Base-by-base conservation (phyloP, 64 coral and sea anemone species). In the Catalaphyllia jardinei region DNA sequence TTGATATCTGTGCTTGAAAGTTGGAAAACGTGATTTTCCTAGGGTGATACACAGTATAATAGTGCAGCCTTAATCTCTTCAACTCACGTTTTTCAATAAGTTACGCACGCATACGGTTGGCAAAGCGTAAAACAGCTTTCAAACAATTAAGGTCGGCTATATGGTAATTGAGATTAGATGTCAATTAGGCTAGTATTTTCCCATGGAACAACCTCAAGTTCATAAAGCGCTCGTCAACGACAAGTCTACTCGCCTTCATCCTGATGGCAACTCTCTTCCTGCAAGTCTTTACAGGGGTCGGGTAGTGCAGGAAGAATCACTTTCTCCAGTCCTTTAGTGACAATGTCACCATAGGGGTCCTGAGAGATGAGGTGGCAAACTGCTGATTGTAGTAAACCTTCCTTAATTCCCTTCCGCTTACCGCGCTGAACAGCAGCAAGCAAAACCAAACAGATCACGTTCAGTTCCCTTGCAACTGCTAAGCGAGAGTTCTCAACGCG, bases 361-460 rank as follows among this genome's bases (percentile, higher is more conserved):
- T 28, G 60, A 35, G 57, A 87, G 28, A 86, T 55, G 3, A 75
- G 25, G 46, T 69, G 39, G 42, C 11, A 87, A 10, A 38, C 57
- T 46, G 67, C 33, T 33, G 63, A 62, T 74, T 79, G 75, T 1
- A 1, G 18, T 27, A 15, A 60, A 9, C 28, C 27, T 62, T 19
- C 4, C 71, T 46, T 27, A 8, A 71, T n/a, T 0, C 0, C 35
- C 24, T 72, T 27, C 25, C 62, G 31, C 13, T 87, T n/a, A 15
- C 57, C 29, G 42, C 80, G 82, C 76, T 87, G 90, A 10, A 72
- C 46, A 87, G 60, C 82, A 15, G 74, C 52, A 19, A 92, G 31
- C 18, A 87, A 27, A 11, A 87, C 51, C 60, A 92, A 54, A 79
- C 75, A 92, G 10, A 92, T 78, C 60, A 60, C 46, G 54, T 79